phyloP scores from a whole-genome alignment of 2,888 invertebrate genomes.

The Tenthredo distinguenda region DNA sequence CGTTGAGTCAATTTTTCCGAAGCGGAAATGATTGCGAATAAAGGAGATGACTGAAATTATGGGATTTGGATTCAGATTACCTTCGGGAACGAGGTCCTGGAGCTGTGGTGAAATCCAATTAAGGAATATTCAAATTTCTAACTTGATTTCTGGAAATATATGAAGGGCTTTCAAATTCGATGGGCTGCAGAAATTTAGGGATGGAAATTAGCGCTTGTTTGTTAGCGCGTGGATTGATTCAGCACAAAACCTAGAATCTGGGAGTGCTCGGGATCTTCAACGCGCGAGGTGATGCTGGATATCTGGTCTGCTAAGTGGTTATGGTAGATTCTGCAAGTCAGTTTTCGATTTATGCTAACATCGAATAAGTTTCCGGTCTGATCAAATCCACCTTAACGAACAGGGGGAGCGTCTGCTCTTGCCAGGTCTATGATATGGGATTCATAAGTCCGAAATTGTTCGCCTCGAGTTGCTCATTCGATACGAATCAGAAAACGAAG shows the following conservation, averaged over 20 bases:
- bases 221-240: neutral
- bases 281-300: neutral
- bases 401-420: neutral
- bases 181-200: neutral
- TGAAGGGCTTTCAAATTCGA: constrained; percentile 11
- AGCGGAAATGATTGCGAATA: neutral
- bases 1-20: neutral
- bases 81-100: neutral
- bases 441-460: neutral
- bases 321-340: neutral
- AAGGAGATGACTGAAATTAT: neutral
- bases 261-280: neutral
- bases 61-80: constrained; percentile 14
- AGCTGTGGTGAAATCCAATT: neutral
- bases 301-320: neutral
- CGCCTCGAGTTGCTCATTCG: neutral
- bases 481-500: neutral
- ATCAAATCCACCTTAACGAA: neutral
- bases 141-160: neutral
- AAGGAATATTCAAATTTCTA: constrained; percentile 4
- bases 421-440: neutral
- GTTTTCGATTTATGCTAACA: neutral
- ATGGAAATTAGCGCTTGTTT: neutral
- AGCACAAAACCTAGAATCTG: neutral
- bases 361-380: constrained; percentile 16